Percentiles rank a stretch among this genome's conserved stretches.
phyloP scores from a whole-genome alignment of 2,888 invertebrate genomes.

The Galeopsomyia nigrocyanea region DNA sequence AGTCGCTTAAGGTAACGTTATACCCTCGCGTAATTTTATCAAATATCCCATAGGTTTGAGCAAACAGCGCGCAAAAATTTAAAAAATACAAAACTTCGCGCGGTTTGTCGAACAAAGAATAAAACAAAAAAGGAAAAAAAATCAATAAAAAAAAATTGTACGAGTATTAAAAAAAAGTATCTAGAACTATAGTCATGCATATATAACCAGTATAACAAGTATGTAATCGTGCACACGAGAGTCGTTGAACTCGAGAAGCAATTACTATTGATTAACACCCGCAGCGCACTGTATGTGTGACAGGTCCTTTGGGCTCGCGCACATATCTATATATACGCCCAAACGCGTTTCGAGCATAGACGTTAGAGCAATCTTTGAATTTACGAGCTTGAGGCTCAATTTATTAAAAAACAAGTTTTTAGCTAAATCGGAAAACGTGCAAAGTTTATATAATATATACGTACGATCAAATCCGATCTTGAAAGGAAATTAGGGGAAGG shows the following conservation, averaged over 20 bases:
- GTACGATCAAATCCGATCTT: conserved; percentile 52
- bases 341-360: neutral
- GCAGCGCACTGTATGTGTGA: neutral
- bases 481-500: conserved; percentile 66
- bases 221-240: conserved; percentile 8
- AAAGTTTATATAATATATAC: neutral
- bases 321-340: no score
- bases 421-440: neutral
- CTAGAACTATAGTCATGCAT: neutral
- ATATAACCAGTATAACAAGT: neutral
- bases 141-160: neutral
- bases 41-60: neutral
- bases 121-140: conserved; percentile 2
- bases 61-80: neutral
- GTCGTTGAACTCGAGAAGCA: conserved; percentile 14
- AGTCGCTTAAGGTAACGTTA: no score
- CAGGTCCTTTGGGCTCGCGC: neutral
- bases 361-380: neutral
- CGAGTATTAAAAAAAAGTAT: neutral
- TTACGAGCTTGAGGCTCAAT: neutral
- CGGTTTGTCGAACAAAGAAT: neutral
- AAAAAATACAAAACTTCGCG: neutral
- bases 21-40: conserved; percentile 7
- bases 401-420: conserved; percentile 1
- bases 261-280: conserved; percentile 19